Conservation (phyloP, 2,797 vertebrate species). For the Tadarida brasiliensis region DNA sequence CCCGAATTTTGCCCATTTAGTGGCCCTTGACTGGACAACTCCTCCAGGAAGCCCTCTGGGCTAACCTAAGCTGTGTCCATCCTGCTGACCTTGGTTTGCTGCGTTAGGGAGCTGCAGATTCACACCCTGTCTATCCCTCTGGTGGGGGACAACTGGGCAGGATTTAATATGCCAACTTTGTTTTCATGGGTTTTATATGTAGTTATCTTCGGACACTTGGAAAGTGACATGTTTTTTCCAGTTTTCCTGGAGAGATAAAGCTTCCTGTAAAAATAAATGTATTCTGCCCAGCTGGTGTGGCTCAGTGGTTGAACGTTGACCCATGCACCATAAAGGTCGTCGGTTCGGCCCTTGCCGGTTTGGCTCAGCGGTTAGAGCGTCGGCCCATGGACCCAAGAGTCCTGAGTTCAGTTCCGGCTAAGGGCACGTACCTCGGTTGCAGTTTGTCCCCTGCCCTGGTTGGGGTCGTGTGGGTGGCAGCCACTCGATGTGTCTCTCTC, state of each 20-base stretch:
- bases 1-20: not conserved
- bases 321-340: no score
- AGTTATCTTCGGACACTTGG: not conserved
- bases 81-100: not conserved
- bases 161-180: not conserved
- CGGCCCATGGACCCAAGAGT: no score
- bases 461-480: no score
- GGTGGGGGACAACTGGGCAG: accelerated
- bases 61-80: not conserved
- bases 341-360: no score
- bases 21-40: not conserved
- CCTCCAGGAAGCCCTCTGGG: not conserved
- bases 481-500: no score
- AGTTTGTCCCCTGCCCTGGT: no score
- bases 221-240: constrained; percentile 52
- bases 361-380: no score
- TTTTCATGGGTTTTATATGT: not conserved
- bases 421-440: no score
- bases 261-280: constrained; percentile 49
- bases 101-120: not conserved
- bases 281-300: not conserved
- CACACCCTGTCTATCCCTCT: not conserved
- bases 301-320: no score
- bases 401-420: no score
- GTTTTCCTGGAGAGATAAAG: not conserved